Base-by-base conservation (phyloP, 2,797 vertebrate species). In the Helarctos malayanus region DNA sequence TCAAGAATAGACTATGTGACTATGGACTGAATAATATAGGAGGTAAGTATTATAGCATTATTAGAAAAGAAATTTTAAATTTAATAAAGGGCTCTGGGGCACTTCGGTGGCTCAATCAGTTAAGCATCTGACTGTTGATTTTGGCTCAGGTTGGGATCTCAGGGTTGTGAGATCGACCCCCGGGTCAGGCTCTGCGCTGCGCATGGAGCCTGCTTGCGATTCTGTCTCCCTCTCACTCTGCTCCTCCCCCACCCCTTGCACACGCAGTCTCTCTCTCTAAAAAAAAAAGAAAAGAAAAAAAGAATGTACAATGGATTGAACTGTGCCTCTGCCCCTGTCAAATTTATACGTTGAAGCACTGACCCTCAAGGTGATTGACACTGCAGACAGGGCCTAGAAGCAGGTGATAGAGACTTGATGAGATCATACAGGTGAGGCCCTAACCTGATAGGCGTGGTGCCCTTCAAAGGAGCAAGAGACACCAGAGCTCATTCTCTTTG, bases 301-400 rank as follows among this genome's bases (percentile, higher is more conserved):
- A 87, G 7, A 2, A 95, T 88, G 7, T 76, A 52, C 75, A 32
- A 91, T 10, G 7, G n/a, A 12, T 16, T 89, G 57, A 95, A 69
- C 47, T 45, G 4, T 82, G 7, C 10, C 19, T 4, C 0, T 7
- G 14, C 32, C 61, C 18, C 49, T 75, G 27, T 47, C 49, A 59
- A 63, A 63, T 68, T 32, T 49, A 27, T n/a, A 35, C 1, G 21
- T 29, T 29, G 7, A 75, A 57, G 27, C 1, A 5, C 0, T 52
- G 45, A 35, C 3, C 12, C 4, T 8, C 6, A 19, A 5, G 13
- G 13, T 49, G 45, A 29, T 11, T 56, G 10, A 8, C 18, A 16
- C 10, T 85, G 59, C 21, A 94, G 19, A 65, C 8, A 71, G 1
- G 7, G 1, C 5, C 12, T 18, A 0, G 21, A 23, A 87, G 7